Conservation (phyloP, 2,797 vertebrate species). For the Corythornis leucogaster region DNA sequence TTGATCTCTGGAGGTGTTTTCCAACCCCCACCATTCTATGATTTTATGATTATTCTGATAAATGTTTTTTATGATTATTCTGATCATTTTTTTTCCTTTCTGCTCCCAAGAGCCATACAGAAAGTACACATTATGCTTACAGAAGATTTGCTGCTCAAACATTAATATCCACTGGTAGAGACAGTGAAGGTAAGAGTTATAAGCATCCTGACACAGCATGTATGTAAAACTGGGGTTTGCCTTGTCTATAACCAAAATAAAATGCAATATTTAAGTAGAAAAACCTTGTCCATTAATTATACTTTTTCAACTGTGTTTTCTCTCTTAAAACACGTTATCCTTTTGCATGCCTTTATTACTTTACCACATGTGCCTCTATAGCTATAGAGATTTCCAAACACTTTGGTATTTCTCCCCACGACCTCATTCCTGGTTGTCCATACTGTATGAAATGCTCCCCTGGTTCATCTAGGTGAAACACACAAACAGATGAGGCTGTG, state of each 20-base stretch:
- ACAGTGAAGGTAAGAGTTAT: neutral
- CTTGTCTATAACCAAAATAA: neutral
- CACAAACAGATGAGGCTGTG: neutral
- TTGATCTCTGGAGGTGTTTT: no score
- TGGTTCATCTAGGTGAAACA: neutral
- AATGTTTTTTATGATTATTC: neutral
- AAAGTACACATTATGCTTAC: neutral
- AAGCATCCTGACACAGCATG: neutral
- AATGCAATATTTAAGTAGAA: neutral
- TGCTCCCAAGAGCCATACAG: neutral
- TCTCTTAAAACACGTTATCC: neutral
- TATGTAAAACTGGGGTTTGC: neutral
- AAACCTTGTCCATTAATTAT: neutral
- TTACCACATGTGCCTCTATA: neutral
- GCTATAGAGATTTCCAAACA: neutral
- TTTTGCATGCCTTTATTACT: neutral
- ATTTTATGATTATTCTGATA: neutral
- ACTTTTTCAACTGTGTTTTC: neutral
- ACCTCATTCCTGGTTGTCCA: neutral
- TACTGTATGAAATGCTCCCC: neutral
- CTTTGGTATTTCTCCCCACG: neutral
- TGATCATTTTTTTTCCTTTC: neutral
- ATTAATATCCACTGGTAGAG: neutral
- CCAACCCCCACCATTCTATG: no score
- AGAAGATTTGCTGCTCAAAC: neutral